These are phyloP conservation scores for Monochamus saltuarius DNA, from an alignment of 1,140 invertebrate genomes.

Conservation along the genomic window DNA sequence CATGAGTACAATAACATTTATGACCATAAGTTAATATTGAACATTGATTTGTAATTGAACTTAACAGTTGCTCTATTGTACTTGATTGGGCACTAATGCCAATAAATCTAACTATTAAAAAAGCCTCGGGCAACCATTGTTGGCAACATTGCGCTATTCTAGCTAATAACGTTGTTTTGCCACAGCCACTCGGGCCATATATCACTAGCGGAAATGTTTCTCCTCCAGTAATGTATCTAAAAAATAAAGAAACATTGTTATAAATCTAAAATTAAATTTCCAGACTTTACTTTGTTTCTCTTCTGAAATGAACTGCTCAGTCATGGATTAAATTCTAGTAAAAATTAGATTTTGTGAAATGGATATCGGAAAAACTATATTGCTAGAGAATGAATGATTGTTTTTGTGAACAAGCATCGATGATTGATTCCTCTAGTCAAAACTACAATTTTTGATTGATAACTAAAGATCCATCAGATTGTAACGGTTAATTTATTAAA, in stretches of 20 bases:
- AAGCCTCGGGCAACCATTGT: slow-evolving; percentile 67
- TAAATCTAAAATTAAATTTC: background rate
- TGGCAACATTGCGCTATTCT: slow-evolving; percentile 66
- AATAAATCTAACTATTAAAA: slow-evolving; percentile 62
- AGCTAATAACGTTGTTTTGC: slow-evolving; percentile 76
- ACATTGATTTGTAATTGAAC: slow-evolving; percentile 68
- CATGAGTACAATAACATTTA: slow-evolving; percentile 61
- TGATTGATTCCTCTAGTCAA: too few species aligned
- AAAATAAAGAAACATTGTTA: slow-evolving; percentile 27
- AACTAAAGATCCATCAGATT: too few species aligned
- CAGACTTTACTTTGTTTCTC: background rate
- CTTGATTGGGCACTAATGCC: slow-evolving; percentile 68
- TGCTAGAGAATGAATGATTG: too few species aligned
- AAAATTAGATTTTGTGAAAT: too few species aligned
- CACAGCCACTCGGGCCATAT: slow-evolving; percentile 76
- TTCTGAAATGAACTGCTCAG: too few species aligned
- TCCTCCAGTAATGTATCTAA: slow-evolving; percentile 67
- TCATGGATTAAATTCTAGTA: too few species aligned
- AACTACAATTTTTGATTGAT: too few species aligned
- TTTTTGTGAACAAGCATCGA: too few species aligned
- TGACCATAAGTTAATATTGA: slow-evolving; percentile 62
- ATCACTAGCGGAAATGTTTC: slow-evolving; percentile 67
- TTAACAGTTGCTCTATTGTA: slow-evolving; percentile 65
- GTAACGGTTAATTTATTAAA: too few species aligned
- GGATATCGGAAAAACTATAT: too few species aligned